Evolutionary conservation across 2,888 invertebrate species (phyloP).

Genomic region (Drosophila trichaetosa): DNA sequence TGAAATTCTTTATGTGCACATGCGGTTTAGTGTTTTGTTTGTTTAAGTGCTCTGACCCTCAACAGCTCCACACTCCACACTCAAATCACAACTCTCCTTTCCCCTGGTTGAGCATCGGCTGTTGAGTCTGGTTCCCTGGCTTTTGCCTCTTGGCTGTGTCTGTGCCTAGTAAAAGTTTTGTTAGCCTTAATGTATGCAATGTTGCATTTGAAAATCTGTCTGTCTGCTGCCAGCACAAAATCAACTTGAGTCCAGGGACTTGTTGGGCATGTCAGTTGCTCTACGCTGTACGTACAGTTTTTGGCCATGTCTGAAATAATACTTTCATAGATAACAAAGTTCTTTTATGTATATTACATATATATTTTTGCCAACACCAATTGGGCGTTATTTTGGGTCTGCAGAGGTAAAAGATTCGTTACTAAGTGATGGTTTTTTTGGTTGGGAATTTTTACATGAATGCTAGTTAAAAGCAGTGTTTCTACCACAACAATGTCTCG

Average conservation of each 20-base stretch:
- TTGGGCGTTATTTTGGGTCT: background rate
- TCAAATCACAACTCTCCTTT: no score
- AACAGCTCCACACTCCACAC: slow-evolving; percentile 1
- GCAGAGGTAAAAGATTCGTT: background rate
- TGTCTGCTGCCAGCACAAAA: slow-evolving; percentile 8
- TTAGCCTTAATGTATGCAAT: slow-evolving; percentile 64
- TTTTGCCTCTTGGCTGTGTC: slow-evolving; percentile 10
- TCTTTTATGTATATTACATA: background rate
- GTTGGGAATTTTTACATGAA: background rate
- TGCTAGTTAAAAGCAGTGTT: background rate
- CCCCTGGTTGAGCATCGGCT: background rate
- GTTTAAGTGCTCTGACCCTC: slow-evolving; percentile 28
- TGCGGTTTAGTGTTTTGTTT: slow-evolving; percentile 46
- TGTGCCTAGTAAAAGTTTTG: slow-evolving; percentile 33
- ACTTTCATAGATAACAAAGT: slow-evolving; percentile 1
- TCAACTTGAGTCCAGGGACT: slow-evolving; percentile 5
- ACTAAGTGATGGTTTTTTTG: no score
- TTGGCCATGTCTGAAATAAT: background rate
- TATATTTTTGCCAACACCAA: background rate
- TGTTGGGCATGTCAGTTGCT: slow-evolving; percentile 16
- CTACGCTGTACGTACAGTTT: background rate
- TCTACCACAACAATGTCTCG: no score
- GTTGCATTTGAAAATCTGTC: slow-evolving; percentile 46
- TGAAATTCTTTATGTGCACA: slow-evolving; percentile 59
- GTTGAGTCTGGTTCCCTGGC: background rate